These are phyloP conservation scores for Sceloporus tristichus DNA, from an alignment of 2,113 vertebrate genomes.

Conservation along the genomic window DNA sequence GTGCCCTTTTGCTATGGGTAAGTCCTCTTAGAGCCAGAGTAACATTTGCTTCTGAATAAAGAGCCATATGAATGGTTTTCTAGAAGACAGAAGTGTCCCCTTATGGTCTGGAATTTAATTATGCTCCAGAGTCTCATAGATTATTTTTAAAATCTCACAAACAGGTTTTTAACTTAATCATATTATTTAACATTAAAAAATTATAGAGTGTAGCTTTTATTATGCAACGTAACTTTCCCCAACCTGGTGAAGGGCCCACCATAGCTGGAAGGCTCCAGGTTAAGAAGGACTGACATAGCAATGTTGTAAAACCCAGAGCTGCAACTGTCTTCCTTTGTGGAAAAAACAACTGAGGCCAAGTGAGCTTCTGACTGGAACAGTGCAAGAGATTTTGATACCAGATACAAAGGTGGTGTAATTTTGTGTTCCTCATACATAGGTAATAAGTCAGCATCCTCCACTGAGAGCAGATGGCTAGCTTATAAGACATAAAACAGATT, in stretches of 20 bases:
- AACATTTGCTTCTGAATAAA: neutral
- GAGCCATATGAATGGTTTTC: neutral
- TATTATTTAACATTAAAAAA: too few species aligned
- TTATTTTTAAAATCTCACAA: too few species aligned
- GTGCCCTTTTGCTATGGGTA: too few species aligned
- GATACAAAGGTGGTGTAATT: neutral
- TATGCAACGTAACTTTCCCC: neutral
- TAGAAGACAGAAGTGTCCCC: neutral
- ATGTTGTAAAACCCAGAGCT: neutral
- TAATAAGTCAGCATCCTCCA: neutral
- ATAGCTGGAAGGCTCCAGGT: too few species aligned
- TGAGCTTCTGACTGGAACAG: neutral
- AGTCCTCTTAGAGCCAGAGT: neutral
- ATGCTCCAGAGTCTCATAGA: too few species aligned
- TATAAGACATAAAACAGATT: neutral
- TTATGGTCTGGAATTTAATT: too few species aligned
- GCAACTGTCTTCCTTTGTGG: neutral
- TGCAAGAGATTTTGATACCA: too few species aligned
- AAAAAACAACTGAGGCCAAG: neutral
- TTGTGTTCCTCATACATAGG: neutral
- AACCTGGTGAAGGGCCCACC: too few species aligned
- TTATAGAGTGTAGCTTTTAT: neutral
- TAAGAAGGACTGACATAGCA: too few species aligned
- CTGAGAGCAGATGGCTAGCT: neutral
- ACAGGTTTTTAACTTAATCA: too few species aligned